Evolutionary conservation across 2,797 vertebrate species (phyloP).

Genomic region (Hippopotamyrus pictus): DNA sequence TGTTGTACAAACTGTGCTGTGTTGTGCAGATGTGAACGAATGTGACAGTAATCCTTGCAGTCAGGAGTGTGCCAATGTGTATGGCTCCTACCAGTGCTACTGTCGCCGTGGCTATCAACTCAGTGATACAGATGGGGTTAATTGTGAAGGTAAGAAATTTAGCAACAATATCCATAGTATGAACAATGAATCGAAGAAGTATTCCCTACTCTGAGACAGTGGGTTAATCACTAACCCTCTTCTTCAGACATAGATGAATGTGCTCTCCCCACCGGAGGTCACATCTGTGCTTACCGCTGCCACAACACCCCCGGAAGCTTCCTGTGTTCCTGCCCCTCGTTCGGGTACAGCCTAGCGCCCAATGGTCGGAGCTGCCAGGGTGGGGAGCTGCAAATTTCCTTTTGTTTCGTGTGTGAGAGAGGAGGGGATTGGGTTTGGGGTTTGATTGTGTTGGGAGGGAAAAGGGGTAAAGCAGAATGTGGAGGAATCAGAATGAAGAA

Average conservation of each 20-base stretch:
- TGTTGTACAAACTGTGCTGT: not conserved
- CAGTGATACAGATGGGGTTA: slow-evolving; percentile 73
- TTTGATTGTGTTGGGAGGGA: not conserved
- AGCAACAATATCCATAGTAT: not conserved
- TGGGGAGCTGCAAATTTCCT: slow-evolving; percentile 34
- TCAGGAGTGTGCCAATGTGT: slow-evolving; percentile 84
- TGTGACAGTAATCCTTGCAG: slow-evolving; percentile 76
- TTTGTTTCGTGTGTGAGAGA: not conserved
- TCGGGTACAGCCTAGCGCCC: slow-evolving; percentile 69
- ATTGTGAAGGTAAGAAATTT: slow-evolving; percentile 73
- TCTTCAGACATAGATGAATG: slow-evolving; percentile 85
- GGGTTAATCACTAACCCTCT: not conserved
- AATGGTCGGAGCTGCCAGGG: slow-evolving; percentile 84
- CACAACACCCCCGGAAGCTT: slow-evolving; percentile 80
- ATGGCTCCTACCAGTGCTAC: slow-evolving; percentile 87
- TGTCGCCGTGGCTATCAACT: slow-evolving; percentile 84
- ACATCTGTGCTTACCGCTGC: slow-evolving; percentile 80
- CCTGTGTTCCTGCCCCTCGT: slow-evolving; percentile 75
- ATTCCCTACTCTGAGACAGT: not conserved
- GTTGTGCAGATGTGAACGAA: slow-evolving; percentile 75
- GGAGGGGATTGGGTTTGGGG: not conserved
- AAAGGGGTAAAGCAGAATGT: not conserved
- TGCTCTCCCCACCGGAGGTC: slow-evolving; percentile 70
- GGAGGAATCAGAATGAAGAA: not conserved
- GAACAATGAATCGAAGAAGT: not conserved